Evolutionary conservation across 2,113 vertebrate genomes (phyloP).

Genomic region (Poecilia latipinna): DNA sequence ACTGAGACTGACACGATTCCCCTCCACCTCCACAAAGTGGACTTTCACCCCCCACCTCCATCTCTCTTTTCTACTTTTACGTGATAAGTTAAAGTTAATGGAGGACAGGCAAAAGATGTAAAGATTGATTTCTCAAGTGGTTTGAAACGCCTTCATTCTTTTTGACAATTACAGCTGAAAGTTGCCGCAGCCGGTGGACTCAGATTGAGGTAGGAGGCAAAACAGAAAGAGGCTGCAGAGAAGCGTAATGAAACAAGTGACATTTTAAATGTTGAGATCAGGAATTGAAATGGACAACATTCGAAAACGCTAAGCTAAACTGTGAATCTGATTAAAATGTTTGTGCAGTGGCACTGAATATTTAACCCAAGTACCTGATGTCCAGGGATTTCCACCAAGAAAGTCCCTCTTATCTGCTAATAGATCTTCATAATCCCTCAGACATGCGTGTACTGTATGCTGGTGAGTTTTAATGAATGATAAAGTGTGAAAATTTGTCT

Average conservation of each 20-base stretch:
- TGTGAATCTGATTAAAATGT: conserved; percentile 61
- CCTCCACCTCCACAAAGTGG: conserved; percentile 7
- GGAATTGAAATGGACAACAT: conserved; percentile 29
- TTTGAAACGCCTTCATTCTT: conserved; percentile 25
- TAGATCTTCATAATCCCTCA: conserved; percentile 67
- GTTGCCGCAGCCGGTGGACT: conserved; percentile 38
- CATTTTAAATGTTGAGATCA: conserved; percentile 13
- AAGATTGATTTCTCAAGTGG: neutral
- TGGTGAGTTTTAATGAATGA: conserved; percentile 51
- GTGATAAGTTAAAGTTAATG: conserved; percentile 35
- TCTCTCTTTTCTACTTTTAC: conserved; percentile 31
- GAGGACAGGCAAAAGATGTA: conserved; percentile 1
- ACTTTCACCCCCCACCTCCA: neutral
- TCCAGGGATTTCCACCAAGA: conserved; percentile 58
- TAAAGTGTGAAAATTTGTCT: conserved; percentile 37
- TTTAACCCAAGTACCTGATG: conserved; percentile 70
- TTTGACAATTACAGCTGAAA: conserved; percentile 35
- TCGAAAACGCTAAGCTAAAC: conserved; percentile 50
- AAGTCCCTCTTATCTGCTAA: conserved; percentile 73
- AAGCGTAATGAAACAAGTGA: conserved; percentile 38
- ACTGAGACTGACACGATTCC: conserved; percentile 45
- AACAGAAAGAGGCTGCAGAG: conserved; percentile 1
- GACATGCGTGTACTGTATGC: conserved; percentile 52
- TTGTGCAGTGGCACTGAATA: conserved; percentile 37
- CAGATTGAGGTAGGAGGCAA: neutral